Percentiles rank a stretch among this genome's conserved stretches.
phyloP scores from a whole-genome alignment of 2,113 vertebrate genomes.

The Cyphomyrus discorhynchus region DNA sequence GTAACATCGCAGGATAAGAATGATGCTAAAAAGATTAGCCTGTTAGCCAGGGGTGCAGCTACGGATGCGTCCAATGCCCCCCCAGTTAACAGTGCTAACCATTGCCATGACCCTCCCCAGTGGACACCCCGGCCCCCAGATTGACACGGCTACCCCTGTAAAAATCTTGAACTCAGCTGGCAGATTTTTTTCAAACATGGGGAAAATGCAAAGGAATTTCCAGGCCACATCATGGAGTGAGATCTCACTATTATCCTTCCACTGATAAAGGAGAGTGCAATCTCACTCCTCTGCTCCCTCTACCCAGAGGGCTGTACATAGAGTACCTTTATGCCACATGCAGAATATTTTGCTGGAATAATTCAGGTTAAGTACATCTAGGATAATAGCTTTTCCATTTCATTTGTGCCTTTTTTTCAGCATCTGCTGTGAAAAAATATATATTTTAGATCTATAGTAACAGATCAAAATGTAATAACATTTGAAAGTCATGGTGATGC shows the following conservation, averaged over 20 bases:
- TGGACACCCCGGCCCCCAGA: neutral
- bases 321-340: neutral
- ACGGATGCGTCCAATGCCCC: neutral
- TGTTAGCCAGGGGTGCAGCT: neutral
- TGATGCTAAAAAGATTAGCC: neutral
- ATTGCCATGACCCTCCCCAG: neutral
- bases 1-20: neutral
- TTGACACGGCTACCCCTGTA: neutral
- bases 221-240: no score
- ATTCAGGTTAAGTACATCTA: neutral
- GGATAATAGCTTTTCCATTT: neutral
- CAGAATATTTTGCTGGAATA: neutral
- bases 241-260: neutral
- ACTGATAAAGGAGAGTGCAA: neutral
- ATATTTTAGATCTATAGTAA: neutral
- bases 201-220: no score
- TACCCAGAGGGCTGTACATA: neutral
- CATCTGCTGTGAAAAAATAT: neutral
- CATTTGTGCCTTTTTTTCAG: neutral
- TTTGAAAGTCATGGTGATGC: neutral
- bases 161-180: neutral
- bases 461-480: neutral
- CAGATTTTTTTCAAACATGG: no score
- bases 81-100: neutral
- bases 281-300: neutral